Evolutionary conservation across 1,140 invertebrate genomes (phyloP).

Genomic region (roundworm (Caenorhabditis elegans)): WBcel235 BX284603.4:6973501-6974000

Average conservation of each 20-base stretch:
- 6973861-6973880: too few species aligned
- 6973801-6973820: too few species aligned
- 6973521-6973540: conserved; percentile 2
- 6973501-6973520: neutral
- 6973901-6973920: neutral
- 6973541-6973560: neutral
- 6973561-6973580: neutral
- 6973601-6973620: neutral
- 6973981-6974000: too few species aligned
- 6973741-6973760: neutral
- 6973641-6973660: neutral
- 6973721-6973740: too few species aligned
- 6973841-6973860: too few species aligned
- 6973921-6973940: neutral
- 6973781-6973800: neutral
- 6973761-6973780: too few species aligned
- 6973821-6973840: too few species aligned
- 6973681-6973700: neutral
- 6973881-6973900: neutral
- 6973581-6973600: conserved; percentile 2
- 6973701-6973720: too few species aligned
- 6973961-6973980: neutral
- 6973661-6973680: neutral
- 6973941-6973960: neutral
- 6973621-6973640: neutral